A percentile compares a stretch with the other conserved stretches of the same genome.
Evolutionary conservation across 2,113 vertebrate genomes (phyloP).

Genomic region (Calidris pygmaea): DNA sequence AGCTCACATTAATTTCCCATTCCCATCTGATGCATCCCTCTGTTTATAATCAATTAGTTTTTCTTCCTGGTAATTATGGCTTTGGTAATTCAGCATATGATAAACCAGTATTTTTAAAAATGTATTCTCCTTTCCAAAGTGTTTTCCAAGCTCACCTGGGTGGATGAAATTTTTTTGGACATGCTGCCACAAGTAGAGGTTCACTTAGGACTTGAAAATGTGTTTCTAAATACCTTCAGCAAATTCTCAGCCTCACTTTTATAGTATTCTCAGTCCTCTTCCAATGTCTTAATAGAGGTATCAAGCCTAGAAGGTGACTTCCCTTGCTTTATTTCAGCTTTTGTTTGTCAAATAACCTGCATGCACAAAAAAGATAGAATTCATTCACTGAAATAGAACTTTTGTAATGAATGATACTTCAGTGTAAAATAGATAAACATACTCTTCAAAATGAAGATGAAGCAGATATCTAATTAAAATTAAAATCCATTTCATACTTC

Average conservation of each 20-base stretch:
- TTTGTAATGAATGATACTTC: neutral
- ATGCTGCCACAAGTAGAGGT: neutral
- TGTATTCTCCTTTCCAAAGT: neutral
- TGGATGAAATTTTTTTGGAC: constrained; percentile 47
- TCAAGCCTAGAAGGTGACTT: constrained; percentile 63
- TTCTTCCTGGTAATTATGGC: neutral
- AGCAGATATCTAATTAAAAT: constrained; percentile 7
- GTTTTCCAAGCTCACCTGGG: constrained; percentile 67
- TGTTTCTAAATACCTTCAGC: constrained; percentile 68
- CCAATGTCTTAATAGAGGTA: constrained; percentile 67
- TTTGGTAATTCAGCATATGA: neutral
- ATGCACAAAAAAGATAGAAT: constrained; percentile 23
- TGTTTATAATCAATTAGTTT: neutral
- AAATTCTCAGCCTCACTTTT: constrained; percentile 70
- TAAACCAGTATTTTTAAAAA: neutral
- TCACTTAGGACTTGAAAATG: constrained; percentile 63
- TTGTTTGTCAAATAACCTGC: constrained; percentile 58
- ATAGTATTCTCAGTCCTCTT: constrained; percentile 68
- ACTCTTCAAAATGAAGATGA: neutral
- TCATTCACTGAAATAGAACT: constrained; percentile 43
- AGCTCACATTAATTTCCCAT: neutral
- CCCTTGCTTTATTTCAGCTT: constrained; percentile 57
- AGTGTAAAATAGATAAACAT: neutral
- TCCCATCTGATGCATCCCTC: neutral
- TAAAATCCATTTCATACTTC: neutral